Percentiles rank a stretch among this genome's conserved stretches.
Evolutionary conservation across 2,113 vertebrate genomes (phyloP).

Genomic region (Sapajus apella): DNA sequence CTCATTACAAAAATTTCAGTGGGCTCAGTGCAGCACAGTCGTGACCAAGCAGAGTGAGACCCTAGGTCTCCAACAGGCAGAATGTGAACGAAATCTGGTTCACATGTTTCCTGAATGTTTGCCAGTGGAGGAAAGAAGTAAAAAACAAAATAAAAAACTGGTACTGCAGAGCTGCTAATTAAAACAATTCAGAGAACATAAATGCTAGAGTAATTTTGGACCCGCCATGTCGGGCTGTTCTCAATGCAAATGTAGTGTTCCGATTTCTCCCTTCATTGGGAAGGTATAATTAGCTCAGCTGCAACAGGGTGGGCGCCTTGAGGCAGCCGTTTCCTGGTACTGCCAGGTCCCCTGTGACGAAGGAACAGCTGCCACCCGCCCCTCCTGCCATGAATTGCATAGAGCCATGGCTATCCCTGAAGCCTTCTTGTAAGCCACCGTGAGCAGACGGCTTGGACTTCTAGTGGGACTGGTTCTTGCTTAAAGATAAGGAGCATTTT

Average conservation of each 20-base stretch:
- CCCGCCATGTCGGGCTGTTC: conserved; percentile 53
- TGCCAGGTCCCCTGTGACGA: neutral
- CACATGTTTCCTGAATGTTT: conserved; percentile 70
- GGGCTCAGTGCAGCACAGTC: conserved; percentile 30
- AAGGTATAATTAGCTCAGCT: conserved; percentile 75
- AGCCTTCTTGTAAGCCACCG: neutral
- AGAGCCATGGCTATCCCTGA: neutral
- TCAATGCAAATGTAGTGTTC: conserved; percentile 63
- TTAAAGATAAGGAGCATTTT: neutral
- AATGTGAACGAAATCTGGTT: conserved; percentile 70
- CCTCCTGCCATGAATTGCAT: neutral
- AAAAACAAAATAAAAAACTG: conserved; percentile 60
- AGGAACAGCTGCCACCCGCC: conserved; percentile 42
- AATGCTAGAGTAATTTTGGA: conserved; percentile 71
- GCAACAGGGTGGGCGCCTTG: conserved; percentile 24
- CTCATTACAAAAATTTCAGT: neutral
- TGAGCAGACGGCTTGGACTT: neutral
- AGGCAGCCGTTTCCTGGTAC: conserved; percentile 14
- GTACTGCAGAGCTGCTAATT: conserved; percentile 66
- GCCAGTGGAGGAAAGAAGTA: conserved; percentile 66
- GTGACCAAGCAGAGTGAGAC: conserved; percentile 56
- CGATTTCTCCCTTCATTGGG: conserved; percentile 54
- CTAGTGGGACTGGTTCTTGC: neutral
- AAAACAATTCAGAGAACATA: conserved; percentile 76
- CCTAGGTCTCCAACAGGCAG: conserved; percentile 54